A percentile compares a stretch with the other conserved stretches of the same genome.
Evolutionary conservation across 2,797 vertebrate genomes (phyloP).

Genomic region (Melanogrammus aeglefinus): DNA sequence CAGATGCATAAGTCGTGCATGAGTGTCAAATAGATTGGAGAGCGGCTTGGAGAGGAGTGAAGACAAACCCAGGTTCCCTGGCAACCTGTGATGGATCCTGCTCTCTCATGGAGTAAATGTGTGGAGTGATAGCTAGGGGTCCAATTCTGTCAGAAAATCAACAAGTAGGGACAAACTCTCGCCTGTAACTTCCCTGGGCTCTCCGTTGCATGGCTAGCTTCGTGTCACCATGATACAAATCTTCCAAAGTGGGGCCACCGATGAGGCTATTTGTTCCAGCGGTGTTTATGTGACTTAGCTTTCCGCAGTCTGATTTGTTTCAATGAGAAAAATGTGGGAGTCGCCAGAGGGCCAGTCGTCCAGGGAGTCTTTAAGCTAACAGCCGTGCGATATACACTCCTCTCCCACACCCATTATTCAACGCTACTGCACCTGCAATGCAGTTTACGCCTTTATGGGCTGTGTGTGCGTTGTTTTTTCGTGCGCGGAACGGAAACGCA

Average conservation of each 20-base stretch:
- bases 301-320: conserved; percentile 1
- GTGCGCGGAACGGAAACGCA: neutral
- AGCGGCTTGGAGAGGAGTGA: neutral
- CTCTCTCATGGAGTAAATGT: neutral
- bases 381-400: conserved; percentile 16
- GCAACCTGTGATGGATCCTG: neutral
- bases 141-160: neutral
- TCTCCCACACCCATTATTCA: conserved; percentile 29
- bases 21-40: neutral
- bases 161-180: neutral
- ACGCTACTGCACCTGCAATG: conserved; percentile 30
- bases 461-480: conserved; percentile 14
- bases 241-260: neutral
- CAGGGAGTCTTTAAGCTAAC: conserved; percentile 26
- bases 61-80: too few species aligned
- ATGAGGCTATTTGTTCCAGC: neutral
- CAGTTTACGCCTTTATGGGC: neutral
- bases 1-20: neutral
- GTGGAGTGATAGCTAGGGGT: neutral
- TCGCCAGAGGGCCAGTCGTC: neutral
- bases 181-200: neutral
- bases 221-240: neutral
- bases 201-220: neutral
- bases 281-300: conserved; percentile 2
- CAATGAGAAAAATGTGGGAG: neutral